Evolutionary conservation across 2,113 vertebrate genomes (phyloP).

Genomic region (Solea solea): DNA sequence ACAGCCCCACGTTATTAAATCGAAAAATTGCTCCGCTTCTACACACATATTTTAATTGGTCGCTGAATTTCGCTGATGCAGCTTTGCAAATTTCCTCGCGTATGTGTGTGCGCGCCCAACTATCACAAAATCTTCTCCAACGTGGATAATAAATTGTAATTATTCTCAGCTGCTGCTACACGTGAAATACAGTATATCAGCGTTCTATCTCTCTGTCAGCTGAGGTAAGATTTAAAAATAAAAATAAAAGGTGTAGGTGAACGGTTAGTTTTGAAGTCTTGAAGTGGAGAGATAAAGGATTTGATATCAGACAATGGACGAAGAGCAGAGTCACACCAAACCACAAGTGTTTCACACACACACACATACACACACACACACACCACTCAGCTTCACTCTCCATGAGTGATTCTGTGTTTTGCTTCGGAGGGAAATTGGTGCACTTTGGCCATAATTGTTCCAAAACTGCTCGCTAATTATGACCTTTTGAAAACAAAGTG

Average conservation of each 20-base stretch:
- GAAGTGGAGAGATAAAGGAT: slow-evolving; percentile 42
- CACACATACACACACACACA: slow-evolving; percentile 67
- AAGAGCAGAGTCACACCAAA: slow-evolving; percentile 57
- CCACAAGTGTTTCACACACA: slow-evolving; percentile 64
- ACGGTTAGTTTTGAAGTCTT: slow-evolving; percentile 11
- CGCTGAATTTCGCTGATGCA: slow-evolving; percentile 51
- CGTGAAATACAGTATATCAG: slow-evolving; percentile 12
- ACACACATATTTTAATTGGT: slow-evolving; percentile 26
- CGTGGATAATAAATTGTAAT: slow-evolving; percentile 50
- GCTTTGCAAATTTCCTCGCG: slow-evolving; percentile 59
- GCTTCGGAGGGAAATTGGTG: slow-evolving; percentile 66
- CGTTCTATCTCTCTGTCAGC: background rate
- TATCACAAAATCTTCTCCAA: slow-evolving; percentile 24
- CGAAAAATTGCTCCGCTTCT: too few relatives aligned
- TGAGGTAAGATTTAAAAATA: background rate
- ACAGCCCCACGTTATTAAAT: too few relatives aligned
- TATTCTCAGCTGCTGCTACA: slow-evolving; percentile 52
- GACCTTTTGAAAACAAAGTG: slow-evolving; percentile 72
- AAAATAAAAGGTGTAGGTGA: background rate
- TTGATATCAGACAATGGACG: slow-evolving; percentile 26
- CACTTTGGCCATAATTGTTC: slow-evolving; percentile 75
- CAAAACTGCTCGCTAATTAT: slow-evolving; percentile 75
- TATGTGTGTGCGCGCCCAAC: slow-evolving; percentile 16
- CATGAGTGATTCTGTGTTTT: slow-evolving; percentile 72
- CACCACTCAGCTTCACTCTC: slow-evolving; percentile 38